Evolutionary conservation across 2,113 vertebrate genomes (phyloP).

Genomic region (Megaceryle maxima): DNA sequence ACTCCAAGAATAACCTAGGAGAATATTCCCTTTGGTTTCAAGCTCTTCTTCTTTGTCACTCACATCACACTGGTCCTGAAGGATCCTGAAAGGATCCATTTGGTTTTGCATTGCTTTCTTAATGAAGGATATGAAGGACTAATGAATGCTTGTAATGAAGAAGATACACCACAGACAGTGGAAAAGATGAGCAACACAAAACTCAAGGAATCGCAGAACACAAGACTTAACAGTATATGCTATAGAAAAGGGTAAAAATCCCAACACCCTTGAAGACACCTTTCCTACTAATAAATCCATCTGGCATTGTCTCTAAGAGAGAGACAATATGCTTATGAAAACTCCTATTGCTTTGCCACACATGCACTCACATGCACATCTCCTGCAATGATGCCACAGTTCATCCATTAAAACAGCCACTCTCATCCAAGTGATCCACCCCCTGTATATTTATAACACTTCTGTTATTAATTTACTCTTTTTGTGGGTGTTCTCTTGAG

Average conservation of each 20-base stretch:
- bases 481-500: conserved; percentile 8
- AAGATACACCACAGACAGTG: not conserved
- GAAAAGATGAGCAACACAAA: not conserved
- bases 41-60: not conserved
- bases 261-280: not conserved
- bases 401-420: not conserved
- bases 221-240: not conserved
- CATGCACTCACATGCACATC: too few relatives aligned
- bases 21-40: not conserved
- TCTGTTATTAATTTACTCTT: conserved; percentile 34
- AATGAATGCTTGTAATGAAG: not conserved
- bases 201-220: not conserved
- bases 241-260: not conserved
- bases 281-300: not conserved
- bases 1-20: not conserved
- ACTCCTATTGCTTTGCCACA: not conserved
- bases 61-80: not conserved
- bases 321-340: not conserved
- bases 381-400: not conserved
- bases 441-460: not conserved
- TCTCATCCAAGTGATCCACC: not conserved
- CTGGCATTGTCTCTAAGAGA: not conserved
- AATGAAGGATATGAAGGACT: not conserved
- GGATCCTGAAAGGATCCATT: not conserved
- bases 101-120: not conserved